Evolutionary conservation across 2,113 vertebrate genomes (phyloP).

Genomic region (Pelecanoides urinatrix): DNA sequence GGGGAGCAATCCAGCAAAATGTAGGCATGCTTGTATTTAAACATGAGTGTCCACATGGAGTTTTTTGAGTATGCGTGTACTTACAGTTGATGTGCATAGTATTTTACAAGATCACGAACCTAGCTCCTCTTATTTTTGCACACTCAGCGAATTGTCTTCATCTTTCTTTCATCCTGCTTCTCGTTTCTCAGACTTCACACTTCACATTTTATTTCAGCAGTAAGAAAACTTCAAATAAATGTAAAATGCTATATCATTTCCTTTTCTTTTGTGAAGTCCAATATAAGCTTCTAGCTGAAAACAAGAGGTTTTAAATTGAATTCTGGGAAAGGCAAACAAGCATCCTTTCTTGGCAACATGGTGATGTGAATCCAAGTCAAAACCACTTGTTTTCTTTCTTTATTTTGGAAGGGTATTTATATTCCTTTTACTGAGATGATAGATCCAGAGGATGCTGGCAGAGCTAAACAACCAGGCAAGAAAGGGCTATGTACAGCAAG

Average conservation of each 20-base stretch:
- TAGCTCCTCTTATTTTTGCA: neutral
- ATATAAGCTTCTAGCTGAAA: neutral
- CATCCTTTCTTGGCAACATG: neutral
- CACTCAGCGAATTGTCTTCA: neutral
- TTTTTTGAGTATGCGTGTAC: neutral
- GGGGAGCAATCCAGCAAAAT: neutral
- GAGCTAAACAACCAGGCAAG: neutral
- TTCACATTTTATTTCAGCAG: neutral
- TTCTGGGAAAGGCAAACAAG: neutral
- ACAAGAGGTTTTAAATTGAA: neutral
- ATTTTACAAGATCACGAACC: neutral
- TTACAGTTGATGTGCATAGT: neutral
- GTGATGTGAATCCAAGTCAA: neutral
- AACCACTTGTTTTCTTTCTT: neutral
- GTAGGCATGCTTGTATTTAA: neutral
- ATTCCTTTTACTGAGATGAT: neutral
- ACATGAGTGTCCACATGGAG: neutral
- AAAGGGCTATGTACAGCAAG: neutral
- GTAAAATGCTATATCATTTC: neutral
- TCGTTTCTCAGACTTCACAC: neutral
- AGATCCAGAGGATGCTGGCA: neutral
- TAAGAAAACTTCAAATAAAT: constrained; percentile 24
- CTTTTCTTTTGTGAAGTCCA: neutral
- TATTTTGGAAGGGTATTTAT: neutral
- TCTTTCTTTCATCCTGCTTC: neutral